These are phyloP conservation scores for Bembecia ichneumoniformis DNA, from an alignment of 2,888 invertebrate species.

Conservation along the genomic window DNA sequence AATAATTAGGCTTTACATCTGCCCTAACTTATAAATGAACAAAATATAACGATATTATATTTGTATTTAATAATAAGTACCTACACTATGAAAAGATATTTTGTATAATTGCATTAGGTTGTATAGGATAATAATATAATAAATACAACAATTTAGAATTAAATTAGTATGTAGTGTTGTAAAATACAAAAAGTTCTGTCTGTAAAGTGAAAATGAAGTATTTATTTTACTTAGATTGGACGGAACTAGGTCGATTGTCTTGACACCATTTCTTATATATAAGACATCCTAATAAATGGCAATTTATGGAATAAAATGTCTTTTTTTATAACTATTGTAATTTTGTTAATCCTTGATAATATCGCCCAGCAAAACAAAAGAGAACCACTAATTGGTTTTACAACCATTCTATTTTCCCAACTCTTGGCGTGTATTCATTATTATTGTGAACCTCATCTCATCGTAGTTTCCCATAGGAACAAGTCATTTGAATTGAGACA, in stretches of 20 bases:
- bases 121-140: slow-evolving; percentile 48
- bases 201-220: slow-evolving; percentile 45
- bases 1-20: slow-evolving; percentile 19
- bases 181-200: slow-evolving; percentile 49
- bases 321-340: not conserved
- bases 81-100: slow-evolving; percentile 60
- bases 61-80: slow-evolving; percentile 40
- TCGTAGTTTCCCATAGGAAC: no score
- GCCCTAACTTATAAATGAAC: slow-evolving; percentile 46
- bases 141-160: slow-evolving; percentile 39
- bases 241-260: slow-evolving; percentile 43
- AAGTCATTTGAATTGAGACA: no score
- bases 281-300: slow-evolving; percentile 45
- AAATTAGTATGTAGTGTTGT: slow-evolving; percentile 45
- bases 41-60: slow-evolving; percentile 56
- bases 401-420: no score
- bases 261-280: slow-evolving; percentile 39
- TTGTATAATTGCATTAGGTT: slow-evolving; percentile 69
- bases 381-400: no score
- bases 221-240: slow-evolving; percentile 56
- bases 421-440: no score
- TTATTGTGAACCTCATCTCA: no score
- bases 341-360: no score
- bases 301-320: slow-evolving; percentile 46
- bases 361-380: no score